A percentile compares a stretch with the other conserved stretches of the same genome.
Conservation (phyloP, 2,888 invertebrate genomes). For the Epirrhoe alternata region DNA sequence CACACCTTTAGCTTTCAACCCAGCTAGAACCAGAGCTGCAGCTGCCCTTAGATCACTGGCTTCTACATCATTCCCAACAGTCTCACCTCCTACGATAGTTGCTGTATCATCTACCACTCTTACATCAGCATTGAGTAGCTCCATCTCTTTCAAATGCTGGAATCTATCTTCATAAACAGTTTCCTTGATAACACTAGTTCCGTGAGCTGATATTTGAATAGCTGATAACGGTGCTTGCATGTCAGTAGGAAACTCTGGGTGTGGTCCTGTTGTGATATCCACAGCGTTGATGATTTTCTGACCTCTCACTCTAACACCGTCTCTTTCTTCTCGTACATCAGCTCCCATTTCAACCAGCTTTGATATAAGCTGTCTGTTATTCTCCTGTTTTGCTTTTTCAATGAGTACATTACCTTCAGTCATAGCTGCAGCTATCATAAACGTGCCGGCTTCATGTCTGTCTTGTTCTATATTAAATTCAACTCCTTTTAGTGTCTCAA, state of each 20-base stretch:
- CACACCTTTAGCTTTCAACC: slow-evolving; percentile 26
- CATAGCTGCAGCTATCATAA: slow-evolving; percentile 42
- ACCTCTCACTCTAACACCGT: slow-evolving; percentile 31
- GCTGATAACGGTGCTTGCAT: slow-evolving; percentile 33
- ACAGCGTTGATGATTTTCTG: slow-evolving; percentile 24
- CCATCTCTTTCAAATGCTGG: slow-evolving; percentile 32
- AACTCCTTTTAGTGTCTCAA: slow-evolving; percentile 20
- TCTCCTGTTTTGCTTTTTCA: slow-evolving; percentile 17
- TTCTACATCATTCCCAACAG: slow-evolving; percentile 16
- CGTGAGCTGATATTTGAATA: slow-evolving; percentile 23
- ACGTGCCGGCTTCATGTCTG: slow-evolving; percentile 39
- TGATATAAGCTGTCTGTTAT: slow-evolving; percentile 19
- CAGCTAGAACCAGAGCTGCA: slow-evolving; percentile 32
- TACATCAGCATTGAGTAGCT: slow-evolving; percentile 25
- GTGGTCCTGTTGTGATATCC: slow-evolving; percentile 23
- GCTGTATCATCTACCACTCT: slow-evolving; percentile 14
- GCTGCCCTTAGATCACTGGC: slow-evolving; percentile 32
- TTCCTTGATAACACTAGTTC: slow-evolving; percentile 25
- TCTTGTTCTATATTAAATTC: slow-evolving; percentile 32
- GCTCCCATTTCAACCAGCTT: slow-evolving; percentile 30
- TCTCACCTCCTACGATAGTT: slow-evolving; percentile 17
- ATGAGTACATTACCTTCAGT: slow-evolving; percentile 35
- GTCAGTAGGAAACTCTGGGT: slow-evolving; percentile 37
- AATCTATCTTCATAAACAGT: slow-evolving; percentile 35
- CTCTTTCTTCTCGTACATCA: slow-evolving; percentile 21